Base-by-base conservation (phyloP, 1,140 invertebrate genomes). In the Aporrectodea caliginosa region DNA sequence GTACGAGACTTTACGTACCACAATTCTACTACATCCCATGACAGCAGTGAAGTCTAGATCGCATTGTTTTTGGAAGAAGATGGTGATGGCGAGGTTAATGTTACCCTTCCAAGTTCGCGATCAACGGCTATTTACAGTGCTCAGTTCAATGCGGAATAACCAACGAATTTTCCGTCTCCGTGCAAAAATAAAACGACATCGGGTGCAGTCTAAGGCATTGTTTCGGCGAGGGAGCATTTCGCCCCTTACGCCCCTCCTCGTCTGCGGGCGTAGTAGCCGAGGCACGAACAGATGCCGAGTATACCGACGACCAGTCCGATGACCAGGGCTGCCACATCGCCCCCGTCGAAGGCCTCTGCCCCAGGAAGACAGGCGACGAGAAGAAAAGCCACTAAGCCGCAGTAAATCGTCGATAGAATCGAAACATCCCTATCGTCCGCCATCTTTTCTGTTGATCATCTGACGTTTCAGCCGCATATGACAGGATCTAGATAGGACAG, bases 261-360 rank as follows among this genome's bases (percentile, higher is more conserved):
- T 87, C 89, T 91, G 83, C 93, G 90, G 1, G 93, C 92, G 83
- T 93, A 93, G 83, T 92, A 92, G 16, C 93, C 93, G 81, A 94
- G 87, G 87, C 93, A 93, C 1, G 92, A 92, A 81, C 93, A 91
- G 78, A 93, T 90, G 82, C 92, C 92, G 35, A 93, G 84, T 58
- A 91, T 90, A 69, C 91, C 91, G 31, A 93, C 91, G 16, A 91
- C 88, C 22, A 93, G 85, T 43, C 92, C 92, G 6, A 94, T 83
- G 75, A 93, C 89, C 58, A 93, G 89, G 0, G 93, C 93, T 79
- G 93, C 87, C 72, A 91, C 92, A 87, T 93, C 93, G 0, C 92
- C 93, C 84, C 92, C 92, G 87, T 93, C 93, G 87, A 93, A 93
- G 58, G 87, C 88, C 76, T 86, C 85, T 72, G 85, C 86, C 14